Evolutionary conservation across 2,797 vertebrate species (phyloP), one percentile per base, ranked within the genome.

Genomic region (Nyctalus aviator): DNA sequence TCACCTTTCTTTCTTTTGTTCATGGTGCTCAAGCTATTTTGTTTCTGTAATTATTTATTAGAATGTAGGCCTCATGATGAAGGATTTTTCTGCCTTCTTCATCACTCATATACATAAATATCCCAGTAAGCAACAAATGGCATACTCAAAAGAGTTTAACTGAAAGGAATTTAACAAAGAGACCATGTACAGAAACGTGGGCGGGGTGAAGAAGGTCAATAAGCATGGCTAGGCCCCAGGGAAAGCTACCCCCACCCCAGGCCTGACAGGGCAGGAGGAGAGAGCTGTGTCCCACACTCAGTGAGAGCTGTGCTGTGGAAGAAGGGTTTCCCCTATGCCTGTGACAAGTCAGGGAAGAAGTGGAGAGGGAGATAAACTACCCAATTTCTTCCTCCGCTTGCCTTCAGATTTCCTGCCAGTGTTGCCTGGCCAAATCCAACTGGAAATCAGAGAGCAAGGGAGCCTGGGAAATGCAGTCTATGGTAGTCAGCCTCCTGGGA

Each of bases 1-100:
- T 62, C 25, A 9, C 12, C 27, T 93, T 77, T n/a, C 55, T 91
- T 88, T 82, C 21, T 73, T 55, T 87, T 73, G 35, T 66, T 90
- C 57, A 48, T 14, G 27, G 59, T 25, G 21, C 44, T 32, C 8
- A 14, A 2, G 50, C 66, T 79, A 5, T 32, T 73, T 79, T 62
- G 41, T 81, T 50, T 27, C 11, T 84, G 73, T 30, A 9, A 13
- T 41, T 72, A 9, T 46, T 90, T 64, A 57, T 37, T 27, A 84
- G 82, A 73, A 71, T 6, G 2, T 37, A 73, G 62, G 25, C 32
- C 20, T 50, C 64, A n/a, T 25, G 25, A 82, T 7, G 53, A 17
- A 50, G 46, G 35, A 55, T 30, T 84, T 68, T 41, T 27, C 35
- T 75, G 72, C 53, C 44, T 83, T 84, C 15, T 83, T 84, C 27